Evolutionary conservation across 53 echinoderm and acorn worm species (phyloP).

Genomic region (Antedon mediterranea): DNA sequence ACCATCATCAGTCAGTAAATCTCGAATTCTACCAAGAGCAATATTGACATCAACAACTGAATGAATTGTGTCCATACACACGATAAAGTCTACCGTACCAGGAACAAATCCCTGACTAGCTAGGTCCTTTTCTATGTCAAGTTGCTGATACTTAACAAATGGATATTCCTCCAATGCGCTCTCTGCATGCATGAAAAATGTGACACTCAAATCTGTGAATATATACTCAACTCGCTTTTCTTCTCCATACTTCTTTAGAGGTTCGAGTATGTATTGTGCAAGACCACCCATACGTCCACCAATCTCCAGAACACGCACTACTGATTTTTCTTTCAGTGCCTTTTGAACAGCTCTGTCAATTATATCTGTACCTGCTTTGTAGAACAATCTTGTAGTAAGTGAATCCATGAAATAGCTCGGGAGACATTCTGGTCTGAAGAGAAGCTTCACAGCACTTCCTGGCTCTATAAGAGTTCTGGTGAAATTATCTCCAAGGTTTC

Average conservation of each 20-base stretch:
- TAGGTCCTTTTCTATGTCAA: slow-evolving; percentile 70
- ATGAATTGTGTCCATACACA: slow-evolving; percentile 79
- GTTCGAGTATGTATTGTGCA: slow-evolving; percentile 43
- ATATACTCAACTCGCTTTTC: slow-evolving; percentile 58
- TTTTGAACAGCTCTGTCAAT: slow-evolving; percentile 39
- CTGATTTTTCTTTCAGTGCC: slow-evolving; percentile 45
- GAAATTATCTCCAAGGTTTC: slow-evolving; percentile 62
- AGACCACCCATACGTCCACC: slow-evolving; percentile 84
- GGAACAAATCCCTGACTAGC: slow-evolving; percentile 73
- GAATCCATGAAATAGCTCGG: slow-evolving; percentile 62
- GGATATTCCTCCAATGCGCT: slow-evolving; percentile 47
- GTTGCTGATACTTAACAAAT: slow-evolving; percentile 62
- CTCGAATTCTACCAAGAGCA: slow-evolving; percentile 39
- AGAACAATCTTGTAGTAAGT: slow-evolving; percentile 69
- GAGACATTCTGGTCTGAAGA: slow-evolving; percentile 61
- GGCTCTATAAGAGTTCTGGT: slow-evolving; percentile 64
- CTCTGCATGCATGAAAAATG: slow-evolving; percentile 73
- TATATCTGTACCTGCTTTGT: slow-evolving; percentile 46
- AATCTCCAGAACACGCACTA: slow-evolving; percentile 66
- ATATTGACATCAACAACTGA: slow-evolving; percentile 49
- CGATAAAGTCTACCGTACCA: slow-evolving; percentile 57
- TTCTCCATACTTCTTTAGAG: slow-evolving; percentile 28
- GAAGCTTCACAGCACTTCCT: slow-evolving; percentile 44
- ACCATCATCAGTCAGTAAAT: slow-evolving; percentile 56
- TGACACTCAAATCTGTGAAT: slow-evolving; percentile 80